Conservation (phyloP, 2,888 invertebrate species). For the Torymus texanus region DNA sequence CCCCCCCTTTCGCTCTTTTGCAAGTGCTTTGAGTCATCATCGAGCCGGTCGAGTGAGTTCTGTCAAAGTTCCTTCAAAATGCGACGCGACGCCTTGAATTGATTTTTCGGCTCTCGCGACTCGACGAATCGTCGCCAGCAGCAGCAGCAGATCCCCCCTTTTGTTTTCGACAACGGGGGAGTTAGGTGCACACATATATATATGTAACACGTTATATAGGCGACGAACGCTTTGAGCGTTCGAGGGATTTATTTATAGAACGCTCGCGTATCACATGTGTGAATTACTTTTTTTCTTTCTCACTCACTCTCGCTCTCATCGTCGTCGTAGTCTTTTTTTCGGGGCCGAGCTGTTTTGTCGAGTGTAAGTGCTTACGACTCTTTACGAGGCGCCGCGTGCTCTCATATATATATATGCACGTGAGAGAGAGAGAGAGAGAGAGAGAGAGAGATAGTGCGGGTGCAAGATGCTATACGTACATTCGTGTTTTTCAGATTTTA, state of each 20-base stretch:
- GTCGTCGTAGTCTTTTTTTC: neutral
- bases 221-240: constrained; percentile 23
- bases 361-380: constrained; percentile 36
- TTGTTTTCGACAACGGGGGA: constrained; percentile 10
- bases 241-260: constrained; percentile 54
- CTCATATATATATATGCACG: neutral
- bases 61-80: constrained; percentile 48
- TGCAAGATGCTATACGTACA: no score
- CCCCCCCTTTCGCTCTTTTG: no score
- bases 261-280: constrained; percentile 39
- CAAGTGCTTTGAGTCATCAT: neutral
- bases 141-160: constrained; percentile 6
- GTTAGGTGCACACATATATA: neutral
- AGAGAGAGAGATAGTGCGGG: no score
- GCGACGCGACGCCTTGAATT: constrained; percentile 23
- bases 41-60: constrained; percentile 27
- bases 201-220: constrained; percentile 2
- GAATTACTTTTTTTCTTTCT: constrained; percentile 44
- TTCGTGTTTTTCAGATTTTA: neutral
- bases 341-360: constrained; percentile 28
- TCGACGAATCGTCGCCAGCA: constrained; percentile 10
- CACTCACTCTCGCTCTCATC: neutral
- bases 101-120: constrained; percentile 36
- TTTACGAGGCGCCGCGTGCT: constrained; percentile 19
- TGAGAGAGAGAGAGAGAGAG: no score